Evolutionary conservation across 2,113 vertebrate genomes (phyloP).

Genomic region (Nothoprocta pentlandii): DNA sequence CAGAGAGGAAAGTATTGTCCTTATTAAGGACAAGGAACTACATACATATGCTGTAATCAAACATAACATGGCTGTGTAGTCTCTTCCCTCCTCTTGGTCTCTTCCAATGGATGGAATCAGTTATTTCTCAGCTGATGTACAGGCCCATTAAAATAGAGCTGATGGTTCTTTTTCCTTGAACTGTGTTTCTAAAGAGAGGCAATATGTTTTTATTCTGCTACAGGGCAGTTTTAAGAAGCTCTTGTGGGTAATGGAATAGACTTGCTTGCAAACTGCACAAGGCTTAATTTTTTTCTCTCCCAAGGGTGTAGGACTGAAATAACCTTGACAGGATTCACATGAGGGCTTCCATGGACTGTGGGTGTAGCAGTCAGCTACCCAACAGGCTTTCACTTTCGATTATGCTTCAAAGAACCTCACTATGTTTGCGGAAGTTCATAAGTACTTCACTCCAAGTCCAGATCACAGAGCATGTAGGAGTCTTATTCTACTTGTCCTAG

Average conservation of each 20-base stretch:
- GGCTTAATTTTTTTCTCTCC: neutral
- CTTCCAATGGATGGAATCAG: neutral
- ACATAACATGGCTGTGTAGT: neutral
- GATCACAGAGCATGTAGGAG: neutral
- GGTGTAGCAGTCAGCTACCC: neutral
- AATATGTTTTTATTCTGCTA: neutral
- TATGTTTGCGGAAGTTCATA: neutral
- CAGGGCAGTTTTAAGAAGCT: neutral
- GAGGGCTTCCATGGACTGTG: neutral
- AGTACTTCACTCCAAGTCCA: neutral
- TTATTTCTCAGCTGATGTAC: neutral
- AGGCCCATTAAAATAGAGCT: neutral
- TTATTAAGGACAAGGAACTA: neutral
- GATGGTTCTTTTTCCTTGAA: neutral
- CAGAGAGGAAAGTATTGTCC: neutral
- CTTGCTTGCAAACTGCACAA: neutral
- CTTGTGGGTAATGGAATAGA: neutral
- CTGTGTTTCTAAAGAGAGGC: neutral
- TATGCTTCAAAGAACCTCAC: neutral
- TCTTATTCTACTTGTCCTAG: accelerated
- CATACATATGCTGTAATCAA: neutral
- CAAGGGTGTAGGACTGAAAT: neutral
- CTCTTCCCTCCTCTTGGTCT: neutral
- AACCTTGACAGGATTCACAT: neutral
- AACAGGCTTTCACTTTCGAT: neutral